These are phyloP conservation scores for Eunapius fragilis DNA, from an alignment of 37 sponge, comb jelly and placozoan species.

Conservation along the genomic window DNA sequence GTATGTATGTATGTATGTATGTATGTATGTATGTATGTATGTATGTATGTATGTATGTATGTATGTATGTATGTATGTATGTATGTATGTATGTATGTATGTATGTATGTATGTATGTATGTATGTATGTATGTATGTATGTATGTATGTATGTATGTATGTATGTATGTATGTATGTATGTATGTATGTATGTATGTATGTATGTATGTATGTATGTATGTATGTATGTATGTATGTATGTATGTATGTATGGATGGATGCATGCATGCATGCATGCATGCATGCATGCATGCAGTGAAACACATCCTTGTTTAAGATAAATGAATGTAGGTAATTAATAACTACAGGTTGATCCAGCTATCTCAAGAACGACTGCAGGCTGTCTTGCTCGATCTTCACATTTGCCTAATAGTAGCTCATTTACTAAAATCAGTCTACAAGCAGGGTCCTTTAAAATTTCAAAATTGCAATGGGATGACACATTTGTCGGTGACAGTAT, in stretches of 20 bases:
- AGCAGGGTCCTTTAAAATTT: not conserved
- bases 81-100: too few species aligned
- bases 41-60: too few species aligned
- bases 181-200: too few species aligned
- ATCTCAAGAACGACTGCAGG: not conserved
- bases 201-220: too few species aligned
- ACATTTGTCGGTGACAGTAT: not conserved
- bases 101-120: not conserved
- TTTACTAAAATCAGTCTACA: not conserved
- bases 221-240: too few species aligned
- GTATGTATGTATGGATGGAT: not conserved
- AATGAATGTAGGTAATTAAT: not conserved
- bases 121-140: not conserved
- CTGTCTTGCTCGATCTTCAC: not conserved
- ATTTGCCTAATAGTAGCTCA: not conserved
- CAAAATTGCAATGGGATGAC: not conserved
- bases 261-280: not conserved
- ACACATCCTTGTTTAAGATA: too few species aligned
- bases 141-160: not conserved
- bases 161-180: too few species aligned
- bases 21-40: too few species aligned
- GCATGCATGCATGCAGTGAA: too few species aligned
- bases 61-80: too few species aligned
- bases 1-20: too few species aligned
- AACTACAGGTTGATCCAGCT: not conserved